Conservation (phyloP, 2,797 vertebrate genomes). For the Perdix hodgsoniae region DNA sequence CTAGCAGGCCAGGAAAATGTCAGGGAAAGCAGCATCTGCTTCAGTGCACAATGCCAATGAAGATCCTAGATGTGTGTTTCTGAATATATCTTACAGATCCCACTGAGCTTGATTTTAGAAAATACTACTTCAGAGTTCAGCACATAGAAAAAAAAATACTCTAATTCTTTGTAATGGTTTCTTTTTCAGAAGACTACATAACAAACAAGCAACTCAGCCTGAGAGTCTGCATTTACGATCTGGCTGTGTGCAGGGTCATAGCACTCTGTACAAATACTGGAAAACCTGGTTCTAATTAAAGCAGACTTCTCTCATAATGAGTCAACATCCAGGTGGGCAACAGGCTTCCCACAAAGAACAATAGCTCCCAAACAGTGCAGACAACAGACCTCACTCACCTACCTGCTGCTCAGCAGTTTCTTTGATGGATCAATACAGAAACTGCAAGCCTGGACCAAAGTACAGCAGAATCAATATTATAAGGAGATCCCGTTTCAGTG, state of each 20-base stretch:
- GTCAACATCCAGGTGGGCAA: slow-evolving; percentile 1
- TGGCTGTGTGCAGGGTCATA: background rate
- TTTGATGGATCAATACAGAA: slow-evolving; percentile 44
- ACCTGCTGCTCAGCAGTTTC: slow-evolving; percentile 20
- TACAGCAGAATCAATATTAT: slow-evolving; percentile 46
- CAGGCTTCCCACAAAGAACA: background rate
- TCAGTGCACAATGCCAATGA: background rate
- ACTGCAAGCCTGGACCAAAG: background rate
- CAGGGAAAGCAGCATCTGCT: background rate
- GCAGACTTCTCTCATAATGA: background rate
- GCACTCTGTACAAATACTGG: background rate
- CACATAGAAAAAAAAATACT: background rate
- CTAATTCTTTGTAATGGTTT: background rate
- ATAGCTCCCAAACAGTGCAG: background rate
- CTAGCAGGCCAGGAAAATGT: background rate
- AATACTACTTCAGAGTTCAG: background rate
- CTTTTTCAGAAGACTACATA: background rate
- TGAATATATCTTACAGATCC: background rate
- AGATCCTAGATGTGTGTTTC: background rate
- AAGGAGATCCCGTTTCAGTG: slow-evolving; percentile 56
- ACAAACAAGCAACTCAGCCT: background rate
- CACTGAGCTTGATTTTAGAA: background rate
- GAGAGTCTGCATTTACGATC: background rate
- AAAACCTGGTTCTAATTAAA: slow-evolving; percentile 32
- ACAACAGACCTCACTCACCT: background rate